Evolutionary conservation across 1,140 invertebrate genomes (phyloP).

Genomic region (Magallana angulata): DNA sequence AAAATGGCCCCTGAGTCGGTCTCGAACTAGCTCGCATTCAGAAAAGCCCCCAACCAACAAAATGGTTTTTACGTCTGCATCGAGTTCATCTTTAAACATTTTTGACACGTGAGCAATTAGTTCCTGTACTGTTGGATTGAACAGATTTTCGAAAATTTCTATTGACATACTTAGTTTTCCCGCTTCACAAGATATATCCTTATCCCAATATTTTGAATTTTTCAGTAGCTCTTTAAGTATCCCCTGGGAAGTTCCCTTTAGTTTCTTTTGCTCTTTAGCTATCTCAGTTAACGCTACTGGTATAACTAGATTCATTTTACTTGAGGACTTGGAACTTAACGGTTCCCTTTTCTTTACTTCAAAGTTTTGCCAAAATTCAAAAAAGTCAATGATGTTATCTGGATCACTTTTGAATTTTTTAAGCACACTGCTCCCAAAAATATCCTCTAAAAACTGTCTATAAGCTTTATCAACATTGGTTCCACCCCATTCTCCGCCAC

Average conservation of each 20-base stretch:
- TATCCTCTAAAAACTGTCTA: slow-evolving; percentile 20
- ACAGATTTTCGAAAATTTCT: too few species aligned
- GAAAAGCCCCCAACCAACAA: slow-evolving; percentile 49
- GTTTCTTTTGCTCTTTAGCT: not conserved
- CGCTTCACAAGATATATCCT: not conserved
- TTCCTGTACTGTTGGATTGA: not conserved
- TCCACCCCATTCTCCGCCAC: slow-evolving; percentile 46
- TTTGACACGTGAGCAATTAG: slow-evolving; percentile 22
- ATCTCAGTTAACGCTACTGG: not conserved
- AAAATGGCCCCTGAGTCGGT: not conserved
- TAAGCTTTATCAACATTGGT: slow-evolving; percentile 45
- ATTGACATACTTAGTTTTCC: not conserved
- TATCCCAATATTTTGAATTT: not conserved
- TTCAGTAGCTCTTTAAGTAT: not conserved
- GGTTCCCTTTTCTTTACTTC: slow-evolving; percentile 35
- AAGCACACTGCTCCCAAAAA: not conserved
- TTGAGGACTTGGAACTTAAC: not conserved
- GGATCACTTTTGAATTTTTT: not conserved
- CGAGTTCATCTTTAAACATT: slow-evolving; percentile 25
- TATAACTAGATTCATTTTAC: not conserved
- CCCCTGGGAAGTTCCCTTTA: not conserved
- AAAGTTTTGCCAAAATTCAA: slow-evolving; percentile 40
- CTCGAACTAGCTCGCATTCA: slow-evolving; percentile 36
- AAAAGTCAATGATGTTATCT: slow-evolving; percentile 2
- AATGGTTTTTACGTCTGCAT: slow-evolving; percentile 1